A percentile compares a stretch with the other conserved stretches of the same genome.
phyloP scores from a whole-genome alignment of 2,888 invertebrate genomes.

The Tholera decimalis region DNA sequence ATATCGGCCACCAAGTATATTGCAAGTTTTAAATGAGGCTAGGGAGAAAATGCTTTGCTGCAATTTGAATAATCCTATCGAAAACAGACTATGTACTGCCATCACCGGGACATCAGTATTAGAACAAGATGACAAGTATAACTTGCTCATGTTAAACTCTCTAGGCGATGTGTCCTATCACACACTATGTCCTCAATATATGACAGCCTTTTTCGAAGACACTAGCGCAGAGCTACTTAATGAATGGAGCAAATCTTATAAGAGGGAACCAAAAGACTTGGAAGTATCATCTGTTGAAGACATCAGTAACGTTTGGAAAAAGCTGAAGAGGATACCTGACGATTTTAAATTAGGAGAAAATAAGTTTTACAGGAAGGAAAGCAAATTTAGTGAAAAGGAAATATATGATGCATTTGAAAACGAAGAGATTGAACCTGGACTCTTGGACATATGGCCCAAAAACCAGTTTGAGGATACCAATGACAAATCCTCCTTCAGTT shows the following conservation, averaged over 20 bases:
- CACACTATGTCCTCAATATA: slow-evolving; percentile 77
- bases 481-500: slow-evolving; percentile 57
- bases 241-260: slow-evolving; percentile 79
- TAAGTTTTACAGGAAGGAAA: slow-evolving; percentile 48
- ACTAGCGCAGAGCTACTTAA: slow-evolving; percentile 76
- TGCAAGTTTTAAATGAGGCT: slow-evolving; percentile 77
- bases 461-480: slow-evolving; percentile 50
- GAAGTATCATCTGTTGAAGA: slow-evolving; percentile 77
- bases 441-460: slow-evolving; percentile 81
- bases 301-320: slow-evolving; percentile 76
- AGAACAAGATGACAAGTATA: slow-evolving; percentile 76
- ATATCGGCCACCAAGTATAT: slow-evolving; percentile 81
- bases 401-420: slow-evolving; percentile 78
- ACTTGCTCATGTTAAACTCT: slow-evolving; percentile 82
- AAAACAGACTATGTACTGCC: slow-evolving; percentile 76
- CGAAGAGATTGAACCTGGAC: slow-evolving; percentile 78
- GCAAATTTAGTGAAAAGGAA: slow-evolving; percentile 78
- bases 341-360: slow-evolving; percentile 70
- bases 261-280: slow-evolving; percentile 69
- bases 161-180: slow-evolving; percentile 85
- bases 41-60: slow-evolving; percentile 76
- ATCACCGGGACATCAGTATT: slow-evolving; percentile 78
- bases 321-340: slow-evolving; percentile 77
- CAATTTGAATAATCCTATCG: slow-evolving; percentile 78
- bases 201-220: slow-evolving; percentile 78